Base-by-base conservation (phyloP, 2,888 invertebrate species). In the Saturnia pavonia region DNA sequence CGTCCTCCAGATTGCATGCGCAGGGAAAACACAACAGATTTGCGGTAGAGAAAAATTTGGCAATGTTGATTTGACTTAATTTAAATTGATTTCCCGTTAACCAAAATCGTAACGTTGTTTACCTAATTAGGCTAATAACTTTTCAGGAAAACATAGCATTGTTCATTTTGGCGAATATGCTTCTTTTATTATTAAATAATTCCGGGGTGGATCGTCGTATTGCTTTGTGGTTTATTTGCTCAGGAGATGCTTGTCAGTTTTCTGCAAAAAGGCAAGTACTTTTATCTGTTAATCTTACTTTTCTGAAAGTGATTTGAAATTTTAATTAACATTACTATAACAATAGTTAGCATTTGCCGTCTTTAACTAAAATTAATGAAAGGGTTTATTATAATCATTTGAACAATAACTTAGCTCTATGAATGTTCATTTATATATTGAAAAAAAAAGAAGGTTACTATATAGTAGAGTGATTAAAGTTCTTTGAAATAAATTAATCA, bases 161-260 rank as follows among this genome's bases (percentile, higher is more conserved):
- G n/a, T 84, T 82, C 63, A 67, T 92, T 22, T 22, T 90, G 42
- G 73, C 75, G 3, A 81, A 84, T 11, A 89, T 90, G 87, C 4
- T 91, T 6, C 51, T 84, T 69, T 71, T 90, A 48, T 70, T 89
- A 16, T 67, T 89, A 9, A 92, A 91, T 69, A 88, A 89, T 70
- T 85, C 87, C 54, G 90, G 89, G 0, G 73, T 82, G 0, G 91
- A 91, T 77, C 85, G 86, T 63, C 89, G 91, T 3, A 43, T 91
- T 4, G 78, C 80, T 1, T 60, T 88, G 16, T 81, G 77, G 79
- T 73, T 91, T 7, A 48, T 91, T 16, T 79, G 84, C 74, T 79
- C 80, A 1, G 90, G 89, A 9, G 78, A 84, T 19, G 45, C 75
- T 1, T 76, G 76, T n/a, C 80, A 84, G 34, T 91, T 82, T 80